Conservation (phyloP, 2,888 invertebrate species). For the Eupithecia subfuscata region DNA sequence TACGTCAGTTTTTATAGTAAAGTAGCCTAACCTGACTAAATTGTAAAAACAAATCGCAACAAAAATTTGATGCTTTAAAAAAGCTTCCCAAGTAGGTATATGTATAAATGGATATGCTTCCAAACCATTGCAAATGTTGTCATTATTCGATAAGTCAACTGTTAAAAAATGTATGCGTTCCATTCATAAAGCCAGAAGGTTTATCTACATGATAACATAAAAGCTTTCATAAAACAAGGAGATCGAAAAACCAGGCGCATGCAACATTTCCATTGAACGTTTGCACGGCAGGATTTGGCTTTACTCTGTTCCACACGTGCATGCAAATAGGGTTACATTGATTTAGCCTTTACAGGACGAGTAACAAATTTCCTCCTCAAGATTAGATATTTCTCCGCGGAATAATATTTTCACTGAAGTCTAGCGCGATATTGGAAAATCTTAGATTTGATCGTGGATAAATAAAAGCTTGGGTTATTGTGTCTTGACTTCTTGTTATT, state of each 20-base stretch:
- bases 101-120: neutral
- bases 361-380: slow-evolving; percentile 52
- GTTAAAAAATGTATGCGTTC: neutral
- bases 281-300: slow-evolving; percentile 27
- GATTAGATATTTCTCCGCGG: slow-evolving; percentile 45
- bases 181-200: neutral
- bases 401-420: slow-evolving; percentile 51
- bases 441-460: slow-evolving; percentile 42
- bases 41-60: neutral
- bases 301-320: slow-evolving; percentile 36
- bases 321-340: slow-evolving; percentile 48
- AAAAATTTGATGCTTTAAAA: too few species aligned
- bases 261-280: slow-evolving; percentile 27
- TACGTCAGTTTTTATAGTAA: neutral
- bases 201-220: slow-evolving; percentile 2
- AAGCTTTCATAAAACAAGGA: slow-evolving; percentile 4
- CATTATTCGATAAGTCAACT: neutral
- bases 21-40: neutral
- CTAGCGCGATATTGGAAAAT: slow-evolving; percentile 51
- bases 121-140: neutral
- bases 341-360: slow-evolving; percentile 47
- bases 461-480: slow-evolving; percentile 26
- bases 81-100: neutral
- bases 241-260: slow-evolving; percentile 10
- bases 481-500: neutral